These are phyloP conservation scores for Acanthopagrus latus DNA, from an alignment of 2,797 vertebrate genomes.

Conservation along the genomic window DNA sequence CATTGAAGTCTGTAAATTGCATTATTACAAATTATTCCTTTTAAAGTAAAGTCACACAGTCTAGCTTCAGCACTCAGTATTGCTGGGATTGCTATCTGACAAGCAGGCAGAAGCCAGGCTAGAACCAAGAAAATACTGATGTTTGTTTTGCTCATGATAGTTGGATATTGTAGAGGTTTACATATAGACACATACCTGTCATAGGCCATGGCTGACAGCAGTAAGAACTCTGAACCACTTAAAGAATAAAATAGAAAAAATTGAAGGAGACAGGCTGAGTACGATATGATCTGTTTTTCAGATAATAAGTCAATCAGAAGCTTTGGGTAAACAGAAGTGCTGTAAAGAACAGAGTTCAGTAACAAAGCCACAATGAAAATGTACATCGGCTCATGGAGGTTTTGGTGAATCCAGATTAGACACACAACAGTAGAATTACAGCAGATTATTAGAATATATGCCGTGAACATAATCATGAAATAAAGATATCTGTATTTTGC, in stretches of 20 bases:
- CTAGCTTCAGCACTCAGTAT: fast-evolving
- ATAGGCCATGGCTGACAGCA: conserved; percentile 59
- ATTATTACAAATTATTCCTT: conserved; percentile 20
- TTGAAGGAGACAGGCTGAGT: conserved; percentile 36
- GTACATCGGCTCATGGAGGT: conserved; percentile 41
- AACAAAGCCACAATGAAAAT: conserved; percentile 54
- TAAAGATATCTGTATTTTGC: conserved; percentile 1
- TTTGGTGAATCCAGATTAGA: conserved; percentile 38
- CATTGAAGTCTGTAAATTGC: conserved; percentile 8
- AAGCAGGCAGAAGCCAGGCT: conserved; percentile 36
- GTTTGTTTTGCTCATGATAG: conserved; percentile 28
- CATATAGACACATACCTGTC: conserved; percentile 62
- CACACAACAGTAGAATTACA: conserved; percentile 39
- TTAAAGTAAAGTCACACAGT: conserved; percentile 9
- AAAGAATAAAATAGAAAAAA: conserved; percentile 4
- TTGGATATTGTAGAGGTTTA: conserved; percentile 54
- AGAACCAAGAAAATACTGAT: conserved; percentile 15
- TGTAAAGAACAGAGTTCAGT: conserved; percentile 38
- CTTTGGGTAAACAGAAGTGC: conserved; percentile 50
- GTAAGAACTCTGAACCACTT: conserved; percentile 26
- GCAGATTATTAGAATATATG: conserved; percentile 45
- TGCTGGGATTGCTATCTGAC: background rate
- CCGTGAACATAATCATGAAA: conserved; percentile 28
- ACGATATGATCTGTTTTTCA: conserved; percentile 32
- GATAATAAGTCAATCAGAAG: conserved; percentile 43